Percentiles rank a stretch among this genome's conserved stretches.
Conservation (phyloP, 2,113 vertebrate species). For the Pituophis catenifer region DNA sequence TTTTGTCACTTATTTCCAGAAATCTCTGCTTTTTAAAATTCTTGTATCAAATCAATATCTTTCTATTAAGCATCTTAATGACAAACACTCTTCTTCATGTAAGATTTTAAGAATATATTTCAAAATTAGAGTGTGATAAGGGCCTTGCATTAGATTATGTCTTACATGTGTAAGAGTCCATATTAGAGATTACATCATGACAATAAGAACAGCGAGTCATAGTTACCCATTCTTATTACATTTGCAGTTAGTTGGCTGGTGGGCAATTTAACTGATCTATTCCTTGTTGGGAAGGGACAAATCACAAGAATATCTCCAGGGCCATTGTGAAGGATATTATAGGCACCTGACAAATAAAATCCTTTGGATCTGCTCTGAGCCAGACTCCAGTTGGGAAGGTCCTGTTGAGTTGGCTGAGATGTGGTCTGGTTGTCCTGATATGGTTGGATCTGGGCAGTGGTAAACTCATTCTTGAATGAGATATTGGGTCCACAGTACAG, state of each 20-base stretch:
- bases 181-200: background rate
- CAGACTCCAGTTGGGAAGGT: background rate
- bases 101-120: background rate
- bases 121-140: background rate
- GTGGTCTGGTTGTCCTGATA: background rate
- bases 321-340: background rate
- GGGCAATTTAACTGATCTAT: background rate
- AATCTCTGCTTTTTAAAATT: background rate
- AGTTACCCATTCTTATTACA: background rate
- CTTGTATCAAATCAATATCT: background rate
- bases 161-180: background rate
- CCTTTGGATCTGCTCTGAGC: background rate
- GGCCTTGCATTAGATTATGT: background rate
- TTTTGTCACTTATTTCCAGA: background rate
- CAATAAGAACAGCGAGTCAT: background rate
- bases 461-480: background rate
- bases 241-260: background rate
- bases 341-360: background rate
- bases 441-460: background rate
- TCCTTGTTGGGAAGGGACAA: background rate
- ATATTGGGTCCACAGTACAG: background rate
- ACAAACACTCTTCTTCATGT: background rate
- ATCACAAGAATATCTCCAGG: background rate
- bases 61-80: background rate
- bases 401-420: background rate